Evolutionary conservation across 1,140 invertebrate genomes (phyloP).

Genomic region (Diabrotica virgifera): DNA sequence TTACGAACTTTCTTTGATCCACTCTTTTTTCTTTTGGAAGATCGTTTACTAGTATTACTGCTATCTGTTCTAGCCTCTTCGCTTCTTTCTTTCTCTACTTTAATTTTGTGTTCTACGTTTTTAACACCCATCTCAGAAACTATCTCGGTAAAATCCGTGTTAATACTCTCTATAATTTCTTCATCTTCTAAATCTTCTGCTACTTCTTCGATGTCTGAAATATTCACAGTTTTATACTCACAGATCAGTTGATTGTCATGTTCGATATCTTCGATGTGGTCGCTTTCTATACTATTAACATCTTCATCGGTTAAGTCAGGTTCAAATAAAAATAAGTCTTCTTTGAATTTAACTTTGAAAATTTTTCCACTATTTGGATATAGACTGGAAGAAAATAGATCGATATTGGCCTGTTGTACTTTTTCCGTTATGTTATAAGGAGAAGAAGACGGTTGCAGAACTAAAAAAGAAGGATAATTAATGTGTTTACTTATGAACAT

Average conservation of each 20-base stretch:
- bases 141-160: neutral
- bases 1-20: neutral
- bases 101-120: neutral
- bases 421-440: slow-evolving; percentile 47
- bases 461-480: slow-evolving; percentile 28
- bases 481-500: too few species aligned
- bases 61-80: slow-evolving; percentile 8
- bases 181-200: slow-evolving; percentile 24
- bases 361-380: slow-evolving; percentile 25
- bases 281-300: slow-evolving; percentile 46
- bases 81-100: slow-evolving; percentile 3
- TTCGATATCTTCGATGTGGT: slow-evolving; percentile 30
- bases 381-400: slow-evolving; percentile 33
- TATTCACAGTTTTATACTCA: slow-evolving; percentile 25
- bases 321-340: slow-evolving; percentile 44
- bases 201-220: slow-evolving; percentile 28
- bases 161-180: slow-evolving; percentile 23
- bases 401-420: slow-evolving; percentile 43
- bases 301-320: slow-evolving; percentile 47
- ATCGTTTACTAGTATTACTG: slow-evolving; percentile 8
- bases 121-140: neutral
- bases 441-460: slow-evolving; percentile 43
- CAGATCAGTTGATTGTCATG: neutral
- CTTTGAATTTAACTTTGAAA: slow-evolving; percentile 42
- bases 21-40: slow-evolving; percentile 16